phyloP scores from a whole-genome alignment of 1,140 invertebrate species.

The Hydropsyche tenuis region DNA sequence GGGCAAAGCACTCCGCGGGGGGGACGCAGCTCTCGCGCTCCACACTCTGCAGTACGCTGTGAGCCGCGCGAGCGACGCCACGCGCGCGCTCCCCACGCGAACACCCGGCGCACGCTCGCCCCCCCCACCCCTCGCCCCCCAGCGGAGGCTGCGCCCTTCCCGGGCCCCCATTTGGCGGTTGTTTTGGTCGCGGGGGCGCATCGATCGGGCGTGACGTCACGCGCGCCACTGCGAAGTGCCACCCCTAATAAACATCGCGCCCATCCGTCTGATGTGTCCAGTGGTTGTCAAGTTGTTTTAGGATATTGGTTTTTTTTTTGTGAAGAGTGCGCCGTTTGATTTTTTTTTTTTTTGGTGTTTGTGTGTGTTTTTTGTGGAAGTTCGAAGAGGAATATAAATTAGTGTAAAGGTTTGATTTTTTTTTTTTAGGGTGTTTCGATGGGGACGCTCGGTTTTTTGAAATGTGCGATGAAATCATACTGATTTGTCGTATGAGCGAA shows the following conservation, averaged over 20 bases:
- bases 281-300: too few relatives aligned
- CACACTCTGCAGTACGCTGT: neutral
- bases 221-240: neutral
- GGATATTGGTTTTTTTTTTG: too few relatives aligned
- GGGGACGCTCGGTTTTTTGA: too few relatives aligned
- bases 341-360: too few relatives aligned
- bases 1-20: neutral
- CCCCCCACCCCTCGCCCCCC: neutral
- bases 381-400: neutral
- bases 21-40: neutral
- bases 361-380: neutral
- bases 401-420: too few relatives aligned
- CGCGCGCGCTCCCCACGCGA: neutral
- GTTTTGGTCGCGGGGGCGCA: neutral
- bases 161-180: neutral
- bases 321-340: too few relatives aligned
- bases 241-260: too few relatives aligned
- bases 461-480: too few relatives aligned
- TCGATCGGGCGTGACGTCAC: conserved; percentile 23
- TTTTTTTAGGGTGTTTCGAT: too few relatives aligned
- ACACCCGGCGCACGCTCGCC: conserved; percentile 19
- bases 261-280: too few relatives aligned
- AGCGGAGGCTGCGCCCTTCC: conserved; percentile 15
- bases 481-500: too few relatives aligned
- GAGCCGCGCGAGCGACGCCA: neutral